Percentiles rank a stretch among this genome's conserved stretches.
These are phyloP conservation scores for Aselliscus stoliczkanus DNA, from an alignment of 2,797 vertebrate species.

Conservation along the genomic window DNA sequence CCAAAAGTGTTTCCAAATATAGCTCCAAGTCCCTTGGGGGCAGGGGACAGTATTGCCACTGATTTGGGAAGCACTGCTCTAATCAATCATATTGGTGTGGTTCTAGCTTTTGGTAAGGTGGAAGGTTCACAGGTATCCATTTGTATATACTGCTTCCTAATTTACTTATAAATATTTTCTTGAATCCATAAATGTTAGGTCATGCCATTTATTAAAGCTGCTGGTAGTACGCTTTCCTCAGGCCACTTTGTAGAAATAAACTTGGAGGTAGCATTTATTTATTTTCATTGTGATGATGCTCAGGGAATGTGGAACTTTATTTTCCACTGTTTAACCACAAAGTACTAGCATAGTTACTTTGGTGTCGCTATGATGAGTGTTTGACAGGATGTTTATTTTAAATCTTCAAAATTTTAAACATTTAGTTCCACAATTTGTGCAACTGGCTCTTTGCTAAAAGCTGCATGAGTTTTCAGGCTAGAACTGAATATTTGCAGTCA, in stretches of 20 bases:
- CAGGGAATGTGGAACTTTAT: not conserved
- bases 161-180: not conserved
- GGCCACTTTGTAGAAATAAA: constrained; percentile 29
- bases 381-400: constrained; percentile 33
- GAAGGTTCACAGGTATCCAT: not conserved
- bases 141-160: not conserved
- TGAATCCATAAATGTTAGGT: not conserved
- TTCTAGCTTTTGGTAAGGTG: not conserved
- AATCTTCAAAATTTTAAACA: not conserved
- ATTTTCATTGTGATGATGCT: not conserved
- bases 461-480: not conserved
- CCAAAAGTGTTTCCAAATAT: not conserved
- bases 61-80: not conserved
- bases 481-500: not conserved
- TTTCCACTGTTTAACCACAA: constrained; percentile 44
- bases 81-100: too few species aligned
- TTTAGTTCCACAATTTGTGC: not conserved
- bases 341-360: not conserved
- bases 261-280: not conserved
- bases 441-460: not conserved
- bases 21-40: not conserved
- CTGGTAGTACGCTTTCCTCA: not conserved
- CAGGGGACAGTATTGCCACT: not conserved
- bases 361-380: not conserved
- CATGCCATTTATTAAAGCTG: not conserved